These are phyloP conservation scores for Caenorhabditis latens DNA, from an alignment of 1,140 invertebrate genomes.

Conservation along the genomic window DNA sequence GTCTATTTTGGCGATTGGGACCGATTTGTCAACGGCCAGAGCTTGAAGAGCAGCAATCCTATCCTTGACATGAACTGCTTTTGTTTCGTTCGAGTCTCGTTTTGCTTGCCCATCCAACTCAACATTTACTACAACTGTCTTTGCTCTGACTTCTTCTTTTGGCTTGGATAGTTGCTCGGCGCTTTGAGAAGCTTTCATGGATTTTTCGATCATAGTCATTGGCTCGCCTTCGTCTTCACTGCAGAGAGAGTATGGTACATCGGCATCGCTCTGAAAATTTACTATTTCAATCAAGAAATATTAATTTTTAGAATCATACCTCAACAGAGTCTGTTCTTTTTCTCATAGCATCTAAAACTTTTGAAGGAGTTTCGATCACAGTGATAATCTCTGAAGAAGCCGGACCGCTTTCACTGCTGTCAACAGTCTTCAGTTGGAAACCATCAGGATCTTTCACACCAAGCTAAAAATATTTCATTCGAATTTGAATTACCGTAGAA, in stretches of 20 bases:
- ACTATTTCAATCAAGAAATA: background rate
- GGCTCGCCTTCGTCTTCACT: slow-evolving; percentile 38
- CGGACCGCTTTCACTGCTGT: background rate
- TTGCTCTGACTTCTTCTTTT: slow-evolving; percentile 24
- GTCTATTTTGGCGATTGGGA: background rate
- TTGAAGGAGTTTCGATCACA: slow-evolving; percentile 9
- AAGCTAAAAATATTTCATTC: background rate
- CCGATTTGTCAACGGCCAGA: background rate
- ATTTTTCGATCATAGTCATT: slow-evolving; percentile 43
- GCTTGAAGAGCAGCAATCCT: slow-evolving; percentile 2
- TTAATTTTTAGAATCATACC: background rate
- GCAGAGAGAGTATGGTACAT: slow-evolving; percentile 32
- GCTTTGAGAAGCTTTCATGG: slow-evolving; percentile 8
- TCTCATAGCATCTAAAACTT: background rate
- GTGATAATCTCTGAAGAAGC: slow-evolving; percentile 41
- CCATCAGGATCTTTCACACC: slow-evolving; percentile 27
- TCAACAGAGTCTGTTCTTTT: slow-evolving; percentile 2
- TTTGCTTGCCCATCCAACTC: slow-evolving; percentile 7
- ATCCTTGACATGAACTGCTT: background rate
- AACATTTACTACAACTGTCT: slow-evolving; percentile 34
- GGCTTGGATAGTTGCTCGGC: background rate
- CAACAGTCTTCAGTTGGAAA: slow-evolving; percentile 31
- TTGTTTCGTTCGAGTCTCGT: background rate
- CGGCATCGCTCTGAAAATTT: slow-evolving; percentile 32
- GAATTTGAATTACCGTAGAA: too few relatives aligned